Evolutionary conservation across 2,113 vertebrate genomes (phyloP).

Genomic region (Cricetomys ansorgei): DNA sequence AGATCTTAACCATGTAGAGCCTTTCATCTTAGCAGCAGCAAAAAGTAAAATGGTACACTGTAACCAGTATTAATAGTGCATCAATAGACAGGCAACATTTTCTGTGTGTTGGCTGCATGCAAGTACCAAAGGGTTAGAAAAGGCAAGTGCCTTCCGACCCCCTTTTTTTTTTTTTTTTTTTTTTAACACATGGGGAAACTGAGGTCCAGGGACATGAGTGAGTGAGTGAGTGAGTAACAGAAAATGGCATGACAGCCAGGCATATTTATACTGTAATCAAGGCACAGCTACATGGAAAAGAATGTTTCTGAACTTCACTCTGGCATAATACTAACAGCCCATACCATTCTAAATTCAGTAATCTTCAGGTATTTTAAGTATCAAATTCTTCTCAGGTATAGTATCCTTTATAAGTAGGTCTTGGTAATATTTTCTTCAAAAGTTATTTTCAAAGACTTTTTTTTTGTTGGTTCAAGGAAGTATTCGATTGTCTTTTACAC

Average conservation of each 20-base stretch:
- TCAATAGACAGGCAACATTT: constrained; percentile 38
- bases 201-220: neutral
- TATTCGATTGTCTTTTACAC: constrained; percentile 21
- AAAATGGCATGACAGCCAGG: neutral
- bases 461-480: constrained; percentile 21
- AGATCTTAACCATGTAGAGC: neutral
- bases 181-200: constrained; percentile 26
- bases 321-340: neutral
- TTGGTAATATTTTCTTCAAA: constrained; percentile 45
- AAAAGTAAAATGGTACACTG: neutral
- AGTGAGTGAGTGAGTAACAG: neutral
- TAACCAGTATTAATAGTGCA: constrained; percentile 26
- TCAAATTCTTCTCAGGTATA: neutral
- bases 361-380: constrained; percentile 13
- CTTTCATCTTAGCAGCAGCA: constrained; percentile 44
- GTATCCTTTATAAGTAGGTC: constrained; percentile 24
- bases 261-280: constrained; percentile 8
- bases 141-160: neutral
- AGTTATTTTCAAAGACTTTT: constrained; percentile 24
- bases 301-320: neutral
- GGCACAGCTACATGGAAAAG: neutral
- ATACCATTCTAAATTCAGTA: constrained; percentile 38
- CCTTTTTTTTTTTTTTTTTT: constrained; percentile 64
- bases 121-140: neutral
- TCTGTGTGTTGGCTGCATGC: neutral